Evolutionary conservation across 2,888 invertebrate species (phyloP).

Genomic region (Xiphydria camelus): DNA sequence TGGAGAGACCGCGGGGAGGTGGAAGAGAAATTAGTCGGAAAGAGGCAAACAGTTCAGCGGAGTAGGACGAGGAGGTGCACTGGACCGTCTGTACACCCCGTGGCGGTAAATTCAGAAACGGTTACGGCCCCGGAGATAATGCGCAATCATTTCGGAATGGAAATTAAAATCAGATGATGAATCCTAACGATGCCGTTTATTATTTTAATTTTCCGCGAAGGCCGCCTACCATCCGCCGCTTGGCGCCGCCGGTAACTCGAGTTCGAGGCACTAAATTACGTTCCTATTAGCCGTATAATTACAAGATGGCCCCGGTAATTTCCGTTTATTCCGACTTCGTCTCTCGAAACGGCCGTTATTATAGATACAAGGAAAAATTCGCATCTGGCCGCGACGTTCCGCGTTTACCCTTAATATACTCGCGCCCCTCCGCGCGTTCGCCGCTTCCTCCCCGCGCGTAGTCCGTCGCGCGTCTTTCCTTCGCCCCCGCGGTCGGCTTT

Average conservation of each 20-base stretch:
- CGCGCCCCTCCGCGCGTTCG: too few species aligned
- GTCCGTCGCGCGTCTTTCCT: too few species aligned
- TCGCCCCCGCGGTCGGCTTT: too few species aligned
- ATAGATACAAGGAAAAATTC: conserved; percentile 18
- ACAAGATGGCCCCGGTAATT: conserved; percentile 59
- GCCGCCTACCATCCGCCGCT: conserved; percentile 25
- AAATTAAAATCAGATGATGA: conserved; percentile 60
- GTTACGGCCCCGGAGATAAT: conserved; percentile 53
- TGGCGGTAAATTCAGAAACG: conserved; percentile 52
- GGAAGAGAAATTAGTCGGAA: neutral
- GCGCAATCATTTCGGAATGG: conserved; percentile 59
- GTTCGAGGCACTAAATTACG: conserved; percentile 59
- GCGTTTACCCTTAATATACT: too few species aligned
- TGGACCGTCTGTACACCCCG: conserved; percentile 28
- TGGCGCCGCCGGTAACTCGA: conserved; percentile 48
- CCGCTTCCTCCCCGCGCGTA: too few species aligned
- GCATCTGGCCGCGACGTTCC: too few species aligned
- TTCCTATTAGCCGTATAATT: conserved; percentile 59
- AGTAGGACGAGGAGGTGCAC: neutral
- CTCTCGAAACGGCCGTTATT: conserved; percentile 40
- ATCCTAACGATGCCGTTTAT: conserved; percentile 60
- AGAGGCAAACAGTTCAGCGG: neutral
- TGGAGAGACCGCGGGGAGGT: neutral
- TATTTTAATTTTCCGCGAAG: conserved; percentile 58
- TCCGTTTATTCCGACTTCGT: conserved; percentile 56